Base-by-base conservation (phyloP, 2,113 vertebrate genomes). In the Sinocyclocheilus grahami region DNA sequence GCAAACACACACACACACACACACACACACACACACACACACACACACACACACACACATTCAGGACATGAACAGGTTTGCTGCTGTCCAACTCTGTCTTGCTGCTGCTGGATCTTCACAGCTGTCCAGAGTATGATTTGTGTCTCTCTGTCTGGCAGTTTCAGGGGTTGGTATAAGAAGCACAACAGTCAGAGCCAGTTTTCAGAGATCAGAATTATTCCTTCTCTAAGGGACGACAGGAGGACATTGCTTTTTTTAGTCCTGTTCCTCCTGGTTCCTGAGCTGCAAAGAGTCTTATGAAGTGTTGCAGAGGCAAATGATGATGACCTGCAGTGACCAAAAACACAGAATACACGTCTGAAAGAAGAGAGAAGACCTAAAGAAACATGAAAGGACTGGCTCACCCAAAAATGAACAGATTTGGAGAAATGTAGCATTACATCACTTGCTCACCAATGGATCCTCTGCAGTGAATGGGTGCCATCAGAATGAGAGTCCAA, bases 71-170 rank as follows among this genome's bases (percentile, higher is more conserved):
- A 39, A 39, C 69, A 20, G 22, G 22, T 77, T 53, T 77, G 5
- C 46, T 48, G 42, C 46, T 77, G 46, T 77, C 75, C n/a, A 27
- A 53, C 46, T 51, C 46, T 27, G 18, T 58, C 55, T 58, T 20
- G 18, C 55, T 2, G 46, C 74, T 7, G 48, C 55, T 58, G 18
- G 18, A 58, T 58, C 55, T 22, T 76, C 74, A 27, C n/a, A 24
- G n/a, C 27, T 53, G 24, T 77, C 48, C 48, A 48, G 48, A 33
- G 51, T 58, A 27, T 78, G 76, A 78, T 53, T 55, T 58, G 76
- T 78, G 51, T 77, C 74, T 48, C 42, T 48, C 71, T 71, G 39
- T 77, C 42, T 53, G 74, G 14, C 74, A 51, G 46, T 37, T 58
- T 78, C 51, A 33, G 48, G 22, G 27, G 76, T 55, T 1, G 7